phyloP scores from a whole-genome alignment of 2,797 vertebrate genomes.

The Masticophis lateralis region DNA sequence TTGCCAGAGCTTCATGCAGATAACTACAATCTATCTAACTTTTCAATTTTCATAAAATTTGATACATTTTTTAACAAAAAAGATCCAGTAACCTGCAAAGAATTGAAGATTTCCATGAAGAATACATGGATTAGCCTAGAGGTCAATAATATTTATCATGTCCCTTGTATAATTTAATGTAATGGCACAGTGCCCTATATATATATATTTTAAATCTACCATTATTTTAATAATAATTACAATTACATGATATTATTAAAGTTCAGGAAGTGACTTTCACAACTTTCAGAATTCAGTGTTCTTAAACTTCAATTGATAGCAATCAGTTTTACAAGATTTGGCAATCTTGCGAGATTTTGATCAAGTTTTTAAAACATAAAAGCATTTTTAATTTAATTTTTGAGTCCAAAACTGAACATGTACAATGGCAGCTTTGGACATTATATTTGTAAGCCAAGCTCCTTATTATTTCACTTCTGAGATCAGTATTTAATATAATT shows the following conservation, averaged over 20 bases:
- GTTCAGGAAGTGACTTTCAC: neutral
- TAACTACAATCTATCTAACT: neutral
- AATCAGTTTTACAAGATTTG: neutral
- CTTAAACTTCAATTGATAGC: neutral
- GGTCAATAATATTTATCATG: neutral
- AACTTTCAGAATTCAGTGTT: neutral
- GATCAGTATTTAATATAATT: neutral
- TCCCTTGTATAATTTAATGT: neutral
- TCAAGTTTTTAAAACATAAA: neutral
- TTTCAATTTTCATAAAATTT: neutral
- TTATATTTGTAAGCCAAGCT: neutral
- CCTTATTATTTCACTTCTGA: neutral
- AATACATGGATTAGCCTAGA: neutral
- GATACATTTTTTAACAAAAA: neutral
- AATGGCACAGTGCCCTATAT: neutral
- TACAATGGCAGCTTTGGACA: neutral
- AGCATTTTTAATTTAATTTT: neutral
- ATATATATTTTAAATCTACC: neutral
- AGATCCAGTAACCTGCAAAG: neutral
- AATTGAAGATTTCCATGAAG: neutral
- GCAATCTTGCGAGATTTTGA: neutral
- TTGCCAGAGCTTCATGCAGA: neutral
- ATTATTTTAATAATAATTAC: neutral
- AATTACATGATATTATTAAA: neutral
- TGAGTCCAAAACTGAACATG: neutral